These are phyloP conservation scores for Scrobipalpa costella DNA, from an alignment of 2,888 invertebrate genomes.

Conservation along the genomic window DNA sequence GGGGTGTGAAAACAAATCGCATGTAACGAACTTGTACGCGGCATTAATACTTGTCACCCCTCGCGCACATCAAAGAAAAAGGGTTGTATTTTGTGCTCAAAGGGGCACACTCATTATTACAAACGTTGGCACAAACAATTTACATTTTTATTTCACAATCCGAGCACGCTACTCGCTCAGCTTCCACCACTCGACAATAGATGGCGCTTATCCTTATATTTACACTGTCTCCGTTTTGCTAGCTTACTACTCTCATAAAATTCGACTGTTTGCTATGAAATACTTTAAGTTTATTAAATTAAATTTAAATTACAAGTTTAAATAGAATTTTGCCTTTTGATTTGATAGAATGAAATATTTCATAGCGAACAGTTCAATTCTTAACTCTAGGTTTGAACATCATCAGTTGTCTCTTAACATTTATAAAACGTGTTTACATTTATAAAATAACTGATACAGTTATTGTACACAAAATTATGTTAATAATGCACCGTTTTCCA, in stretches of 20 bases:
- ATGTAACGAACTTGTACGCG: slow-evolving; percentile 72
- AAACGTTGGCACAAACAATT: slow-evolving; percentile 78
- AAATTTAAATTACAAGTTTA: background rate
- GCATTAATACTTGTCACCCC: slow-evolving; percentile 77
- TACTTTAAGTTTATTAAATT: slow-evolving; percentile 38
- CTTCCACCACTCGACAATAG: slow-evolving; percentile 67
- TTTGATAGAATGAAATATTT: slow-evolving; percentile 10
- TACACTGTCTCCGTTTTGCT: slow-evolving; percentile 52
- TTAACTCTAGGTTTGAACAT: slow-evolving; percentile 77
- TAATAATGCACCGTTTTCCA: slow-evolving; percentile 50
- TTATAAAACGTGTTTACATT: slow-evolving; percentile 29
- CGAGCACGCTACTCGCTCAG: slow-evolving; percentile 40
- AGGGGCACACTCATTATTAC: slow-evolving; percentile 76
- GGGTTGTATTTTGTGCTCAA: slow-evolving; percentile 58
- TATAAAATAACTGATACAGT: slow-evolving; percentile 23
- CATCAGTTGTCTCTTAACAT: slow-evolving; percentile 71
- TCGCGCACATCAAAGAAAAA: slow-evolving; percentile 78
- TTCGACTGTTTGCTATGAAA: slow-evolving; percentile 58
- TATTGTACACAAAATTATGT: slow-evolving; percentile 35
- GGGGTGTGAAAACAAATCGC: slow-evolving; percentile 70
- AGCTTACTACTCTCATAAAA: slow-evolving; percentile 44
- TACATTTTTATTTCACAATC: slow-evolving; percentile 58
- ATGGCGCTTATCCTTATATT: slow-evolving; percentile 71
- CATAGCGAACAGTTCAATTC: slow-evolving; percentile 16
- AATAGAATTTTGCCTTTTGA: background rate